Percentiles rank a stretch among this genome's conserved stretches.
Evolutionary conservation across 2,113 vertebrate genomes (phyloP).

Genomic region (Montifringilla adamsi): DNA sequence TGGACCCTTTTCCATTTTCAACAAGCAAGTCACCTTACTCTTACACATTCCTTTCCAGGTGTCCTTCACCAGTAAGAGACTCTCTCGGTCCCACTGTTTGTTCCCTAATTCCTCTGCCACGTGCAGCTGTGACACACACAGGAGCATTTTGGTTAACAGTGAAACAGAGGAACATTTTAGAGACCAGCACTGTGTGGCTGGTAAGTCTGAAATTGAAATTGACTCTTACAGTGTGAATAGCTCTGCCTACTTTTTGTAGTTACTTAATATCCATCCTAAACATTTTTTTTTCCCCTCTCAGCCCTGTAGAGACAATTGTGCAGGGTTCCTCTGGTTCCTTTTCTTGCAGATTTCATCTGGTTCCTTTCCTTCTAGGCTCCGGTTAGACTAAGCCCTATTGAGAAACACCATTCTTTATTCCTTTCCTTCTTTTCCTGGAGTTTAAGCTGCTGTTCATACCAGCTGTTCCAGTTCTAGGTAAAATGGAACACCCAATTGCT

Average conservation of each 20-base stretch:
- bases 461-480: background rate
- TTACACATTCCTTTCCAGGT: background rate
- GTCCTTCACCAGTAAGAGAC: background rate
- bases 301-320: background rate
- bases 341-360: background rate
- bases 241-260: background rate
- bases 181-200: background rate
- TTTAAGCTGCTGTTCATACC: background rate
- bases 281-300: background rate
- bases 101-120: background rate
- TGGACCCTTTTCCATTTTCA: background rate
- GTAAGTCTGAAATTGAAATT: background rate
- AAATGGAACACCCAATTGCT: background rate
- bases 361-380: background rate
- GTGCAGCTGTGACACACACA: background rate
- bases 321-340: background rate
- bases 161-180: background rate
- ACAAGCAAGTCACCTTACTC: background rate
- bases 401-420: background rate
- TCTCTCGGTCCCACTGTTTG: background rate
- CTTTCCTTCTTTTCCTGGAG: background rate
- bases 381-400: background rate
- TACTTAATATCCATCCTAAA: background rate
- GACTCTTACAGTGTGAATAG: background rate
- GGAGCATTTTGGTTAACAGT: background rate